Base-by-base conservation (phyloP, 2,888 invertebrate species). In the Bursaphelenchus okinawaensis region DNA sequence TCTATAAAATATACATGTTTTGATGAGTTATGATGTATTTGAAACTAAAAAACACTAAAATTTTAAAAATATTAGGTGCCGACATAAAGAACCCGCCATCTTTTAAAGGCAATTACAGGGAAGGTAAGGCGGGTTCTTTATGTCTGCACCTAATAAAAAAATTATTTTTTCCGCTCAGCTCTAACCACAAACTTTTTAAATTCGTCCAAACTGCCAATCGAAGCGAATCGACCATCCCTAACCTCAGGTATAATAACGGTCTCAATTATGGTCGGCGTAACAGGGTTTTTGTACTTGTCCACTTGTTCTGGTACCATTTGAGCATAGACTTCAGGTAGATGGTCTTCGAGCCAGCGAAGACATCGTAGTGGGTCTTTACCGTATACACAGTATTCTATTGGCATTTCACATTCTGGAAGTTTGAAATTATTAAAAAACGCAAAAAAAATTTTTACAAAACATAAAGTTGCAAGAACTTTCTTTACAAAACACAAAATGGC, bases 361-460 rank as follows among this genome's bases (percentile, higher is more conserved):
- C 62, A 62, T 3, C 50, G 54, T 4, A 63, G 24, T 51, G 23
- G 19, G 4, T 62, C 19, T 4, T 31, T 24, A 4, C 62, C 27
- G 6, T 62, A 62, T 3, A 26, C 19, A 27, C 62, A 62, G 6
- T 62, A 62, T 63, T 62, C 62, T n/a, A 62, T 26, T 7, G 63
- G 62, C 62, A 62, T 62, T 19, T 27, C 20, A 22, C 62, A 62
- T 55, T 62, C 62, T 62, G 26, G 26, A 56, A 56, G 26, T 40
- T n/a, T n/a, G n/a, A n/a, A n/a, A n/a, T 3, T 16, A 29, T 29
- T 29, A 29, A 29, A 12, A 40, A n/a, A 16, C n/a, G 40, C 12
- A n/a, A n/a, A 40, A 40, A 40, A 40, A 3, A 40, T 40, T 12
- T 40, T 40, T 1, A 40, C 40, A n/a, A 12, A 12, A 16, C 12